phyloP scores from a whole-genome alignment of 2,888 invertebrate species.

The Ochlodes sylvanus region DNA sequence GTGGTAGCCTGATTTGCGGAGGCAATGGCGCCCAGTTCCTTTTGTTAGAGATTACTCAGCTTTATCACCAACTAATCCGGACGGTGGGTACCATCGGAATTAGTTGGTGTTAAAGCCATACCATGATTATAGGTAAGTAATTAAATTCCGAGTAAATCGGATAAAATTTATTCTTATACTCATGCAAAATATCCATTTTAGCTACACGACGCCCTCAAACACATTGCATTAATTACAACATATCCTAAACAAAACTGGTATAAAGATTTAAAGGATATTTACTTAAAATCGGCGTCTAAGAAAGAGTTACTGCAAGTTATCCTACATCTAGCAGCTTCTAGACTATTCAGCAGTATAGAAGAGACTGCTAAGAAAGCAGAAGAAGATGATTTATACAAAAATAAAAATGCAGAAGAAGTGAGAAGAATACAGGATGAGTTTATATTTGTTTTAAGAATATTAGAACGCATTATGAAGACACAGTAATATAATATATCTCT shows the following conservation, averaged over 20 bases:
- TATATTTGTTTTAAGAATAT: constrained; percentile 54
- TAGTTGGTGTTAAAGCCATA: no score
- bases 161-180: no score
- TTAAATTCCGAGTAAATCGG: no score
- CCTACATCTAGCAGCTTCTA: constrained; percentile 57
- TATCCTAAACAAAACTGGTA: constrained; percentile 63
- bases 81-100: no score
- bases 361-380: constrained; percentile 51
- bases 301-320: constrained; percentile 56
- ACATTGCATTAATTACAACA: constrained; percentile 59
- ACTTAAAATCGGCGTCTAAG: constrained; percentile 48
- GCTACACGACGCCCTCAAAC: constrained; percentile 65
- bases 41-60: no score
- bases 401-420: constrained; percentile 50
- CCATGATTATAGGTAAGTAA: no score
- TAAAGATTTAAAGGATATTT: constrained; percentile 59
- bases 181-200: constrained; percentile 53
- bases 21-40: no score
- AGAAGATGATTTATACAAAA: constrained; percentile 50
- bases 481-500: neutral
- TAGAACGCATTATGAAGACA: constrained; percentile 48
- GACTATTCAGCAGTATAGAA: constrained; percentile 60
- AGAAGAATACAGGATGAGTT: constrained; percentile 54
- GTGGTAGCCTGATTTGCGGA: no score
- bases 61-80: no score